Evolutionary conservation across 2,888 invertebrate species (phyloP).

Genomic region (Drosophila antonietae): DNA sequence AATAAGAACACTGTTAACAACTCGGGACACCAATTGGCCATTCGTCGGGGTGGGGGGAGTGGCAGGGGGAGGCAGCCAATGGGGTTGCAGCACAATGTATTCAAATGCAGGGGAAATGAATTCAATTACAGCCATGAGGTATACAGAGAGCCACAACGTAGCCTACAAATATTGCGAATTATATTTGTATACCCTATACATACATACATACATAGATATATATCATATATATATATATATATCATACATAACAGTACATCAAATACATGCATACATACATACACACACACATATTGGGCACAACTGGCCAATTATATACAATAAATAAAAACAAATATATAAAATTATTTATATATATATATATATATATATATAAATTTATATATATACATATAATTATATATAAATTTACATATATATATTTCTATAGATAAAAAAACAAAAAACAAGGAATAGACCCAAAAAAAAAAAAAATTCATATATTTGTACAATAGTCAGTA

Average conservation of each 20-base stretch:
- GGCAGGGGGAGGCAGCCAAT: conserved; percentile 6
- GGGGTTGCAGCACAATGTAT: conserved; percentile 47
- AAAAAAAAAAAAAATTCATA: conserved; percentile 24
- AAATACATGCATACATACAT: conserved; percentile 6
- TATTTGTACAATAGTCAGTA: conserved; percentile 53
- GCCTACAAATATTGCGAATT: conserved; percentile 47
- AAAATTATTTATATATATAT: conserved; percentile 24
- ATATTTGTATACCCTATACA: conserved; percentile 62
- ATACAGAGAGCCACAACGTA: conserved; percentile 51
- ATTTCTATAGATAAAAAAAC: conserved; percentile 43
- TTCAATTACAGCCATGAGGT: conserved; percentile 60
- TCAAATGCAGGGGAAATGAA: conserved; percentile 44
- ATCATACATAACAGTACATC: background rate
- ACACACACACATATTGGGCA: conserved; percentile 32
- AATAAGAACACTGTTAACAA: conserved; percentile 41
- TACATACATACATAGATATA: conserved; percentile 7
- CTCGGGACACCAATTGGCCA: conserved; percentile 34
- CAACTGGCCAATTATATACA: conserved; percentile 43
- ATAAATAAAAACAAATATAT: conserved; percentile 10
- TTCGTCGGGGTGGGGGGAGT: too few relatives aligned
- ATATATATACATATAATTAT: conserved; percentile 17
- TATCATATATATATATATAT: conserved; percentile 20
- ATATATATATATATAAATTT: conserved; percentile 33
- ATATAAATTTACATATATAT: conserved; percentile 52
- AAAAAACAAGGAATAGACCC: conserved; percentile 13